Conservation (phyloP, 1,140 invertebrate species). For the Adelges cooleyi region DNA sequence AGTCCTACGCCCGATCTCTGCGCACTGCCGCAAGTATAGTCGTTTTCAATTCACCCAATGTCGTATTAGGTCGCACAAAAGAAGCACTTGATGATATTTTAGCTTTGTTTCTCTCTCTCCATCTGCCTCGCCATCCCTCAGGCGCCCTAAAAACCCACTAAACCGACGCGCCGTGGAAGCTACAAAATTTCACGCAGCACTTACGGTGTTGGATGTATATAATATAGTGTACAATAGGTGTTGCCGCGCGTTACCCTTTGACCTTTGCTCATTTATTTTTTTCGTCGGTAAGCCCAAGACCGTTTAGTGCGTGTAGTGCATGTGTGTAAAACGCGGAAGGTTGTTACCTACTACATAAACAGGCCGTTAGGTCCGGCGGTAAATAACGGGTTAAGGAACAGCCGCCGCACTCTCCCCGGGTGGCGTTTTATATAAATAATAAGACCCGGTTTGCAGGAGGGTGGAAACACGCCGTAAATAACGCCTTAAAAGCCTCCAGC, state of each 20-base stretch:
- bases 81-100: conserved; percentile 22
- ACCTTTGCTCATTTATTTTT: not conserved
- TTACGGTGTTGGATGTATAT: conserved; percentile 16
- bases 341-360: conserved; percentile 23
- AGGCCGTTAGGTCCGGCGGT: conserved; percentile 14
- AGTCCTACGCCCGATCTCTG: conserved; percentile 16
- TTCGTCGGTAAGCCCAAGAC: not conserved
- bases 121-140: not conserved
- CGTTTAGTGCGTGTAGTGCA: not conserved
- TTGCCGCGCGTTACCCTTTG: too few species aligned
- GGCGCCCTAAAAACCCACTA: not conserved
- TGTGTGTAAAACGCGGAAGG: not conserved
- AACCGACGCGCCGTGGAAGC: not conserved
- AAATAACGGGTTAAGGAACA: conserved; percentile 27
- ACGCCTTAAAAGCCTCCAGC: conserved; percentile 21
- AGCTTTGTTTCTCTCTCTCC: not conserved
- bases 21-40: conserved; percentile 4
- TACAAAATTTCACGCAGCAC: not conserved
- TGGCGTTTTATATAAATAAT: conserved; percentile 22
- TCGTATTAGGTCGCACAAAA: conserved; percentile 20
- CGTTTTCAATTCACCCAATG: conserved; percentile 16
- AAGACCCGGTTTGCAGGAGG: not conserved
- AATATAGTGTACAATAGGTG: not conserved
- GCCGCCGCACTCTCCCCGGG: not conserved
- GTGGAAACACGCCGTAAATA: conserved; percentile 22